phyloP scores from a whole-genome alignment of 2,888 invertebrate genomes.

The Amphimallon solstitiale region DNA sequence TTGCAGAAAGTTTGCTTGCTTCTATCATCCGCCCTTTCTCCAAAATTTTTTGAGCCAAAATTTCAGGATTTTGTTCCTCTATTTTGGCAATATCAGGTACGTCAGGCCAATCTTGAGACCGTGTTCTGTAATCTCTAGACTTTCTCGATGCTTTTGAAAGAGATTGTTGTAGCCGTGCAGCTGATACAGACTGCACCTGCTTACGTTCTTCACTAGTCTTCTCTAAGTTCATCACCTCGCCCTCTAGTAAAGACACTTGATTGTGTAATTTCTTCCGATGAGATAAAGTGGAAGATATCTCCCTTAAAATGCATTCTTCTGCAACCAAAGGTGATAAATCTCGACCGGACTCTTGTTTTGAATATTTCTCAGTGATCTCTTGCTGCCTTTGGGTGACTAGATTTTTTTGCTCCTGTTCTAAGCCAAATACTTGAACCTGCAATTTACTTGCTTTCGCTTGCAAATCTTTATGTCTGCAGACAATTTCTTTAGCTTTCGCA shows the following conservation, averaged over 20 bases:
- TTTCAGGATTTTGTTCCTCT: slow-evolving; percentile 91
- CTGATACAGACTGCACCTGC: slow-evolving; percentile 53
- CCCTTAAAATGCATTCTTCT: slow-evolving; percentile 84
- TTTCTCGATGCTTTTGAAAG: slow-evolving; percentile 66
- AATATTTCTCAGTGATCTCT: slow-evolving; percentile 79
- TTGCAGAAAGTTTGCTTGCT: slow-evolving; percentile 74
- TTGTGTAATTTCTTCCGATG: slow-evolving; percentile 86
- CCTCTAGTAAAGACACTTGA: slow-evolving; percentile 82
- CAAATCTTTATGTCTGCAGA: slow-evolving; percentile 90
- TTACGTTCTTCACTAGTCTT: slow-evolving; percentile 75
- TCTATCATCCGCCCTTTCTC: slow-evolving; percentile 91
- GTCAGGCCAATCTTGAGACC: slow-evolving; percentile 92
- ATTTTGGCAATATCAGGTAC: slow-evolving; percentile 91
- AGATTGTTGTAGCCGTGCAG: slow-evolving; percentile 53
- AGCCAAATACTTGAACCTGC: slow-evolving; percentile 81
- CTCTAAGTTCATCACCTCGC: slow-evolving; percentile 80
- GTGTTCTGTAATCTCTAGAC: slow-evolving; percentile 76
- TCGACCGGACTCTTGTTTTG: slow-evolving; percentile 66
- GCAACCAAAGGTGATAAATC: slow-evolving; percentile 76
- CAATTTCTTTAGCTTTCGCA: slow-evolving; percentile 91
- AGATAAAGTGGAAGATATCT: slow-evolving; percentile 85
- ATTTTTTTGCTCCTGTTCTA: slow-evolving; percentile 81
- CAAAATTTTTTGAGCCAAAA: slow-evolving; percentile 88
- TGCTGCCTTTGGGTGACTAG: slow-evolving; percentile 78
- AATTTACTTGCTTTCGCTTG: slow-evolving; percentile 89